Base-by-base conservation (phyloP, 1,140 invertebrate genomes). In the Bacillus rossius region DNA sequence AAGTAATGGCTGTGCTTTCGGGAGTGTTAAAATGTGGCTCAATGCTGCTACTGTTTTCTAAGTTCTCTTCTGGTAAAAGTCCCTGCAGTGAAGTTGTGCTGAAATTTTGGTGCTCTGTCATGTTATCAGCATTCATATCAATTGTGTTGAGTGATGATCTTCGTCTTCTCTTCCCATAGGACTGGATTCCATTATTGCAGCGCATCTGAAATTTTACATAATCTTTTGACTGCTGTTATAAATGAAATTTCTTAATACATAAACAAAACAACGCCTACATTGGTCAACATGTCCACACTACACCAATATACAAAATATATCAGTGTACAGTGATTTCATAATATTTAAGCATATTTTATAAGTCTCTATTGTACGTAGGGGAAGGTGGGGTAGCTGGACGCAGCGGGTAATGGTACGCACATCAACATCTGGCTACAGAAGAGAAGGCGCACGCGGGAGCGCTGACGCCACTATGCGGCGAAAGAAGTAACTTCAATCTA, bases 101-200 rank as follows among this genome's bases (percentile, higher is more conserved):
- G 16, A 49, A 26, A 8, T 41, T 60, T n/a, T 43, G 48, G 5
- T 38, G 55, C 19, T 59, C 29, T 8, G 53, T 53, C 16, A 54
- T 56, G 19, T 54, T 53, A 47, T 60, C 60, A 51, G 59, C 38
- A 38, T 10, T 43, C 1, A 29, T 60, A 25, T 57, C 50, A 45
- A 58, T 59, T 48, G 48, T 56, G 34, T 64, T 66, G 23, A 65
- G 61, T 16, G 61, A n/a, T n/a, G n/a, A 3, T 22, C 62, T 63
- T 37, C 69, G 57, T 22, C 65, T 41, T 48, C 66, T 57, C 42
- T 66, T 57, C 19, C 73, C 73, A 55, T 69, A 75, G 7, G 73
- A 75, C 29, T 74, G 70, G 26, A 71, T 55, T 2, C 66, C 64
- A 55, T 64, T 68, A 55, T 63, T 63, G 45, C 68, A 71, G 53